phyloP scores from a whole-genome alignment of 2,113 vertebrate species.

The Oreochromis aureus region DNA sequence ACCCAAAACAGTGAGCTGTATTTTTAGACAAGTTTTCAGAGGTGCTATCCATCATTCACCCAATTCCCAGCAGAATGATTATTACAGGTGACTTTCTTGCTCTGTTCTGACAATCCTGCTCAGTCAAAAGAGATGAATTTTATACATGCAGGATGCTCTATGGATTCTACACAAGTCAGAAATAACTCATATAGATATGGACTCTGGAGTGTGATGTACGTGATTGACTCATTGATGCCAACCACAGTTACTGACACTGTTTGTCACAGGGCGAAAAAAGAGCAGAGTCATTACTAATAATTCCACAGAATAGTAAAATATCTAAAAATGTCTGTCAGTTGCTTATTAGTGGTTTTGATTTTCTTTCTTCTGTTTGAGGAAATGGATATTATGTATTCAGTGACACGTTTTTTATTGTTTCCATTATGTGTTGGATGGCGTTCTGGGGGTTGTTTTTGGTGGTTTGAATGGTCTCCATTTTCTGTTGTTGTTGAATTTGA shows the following conservation, averaged over 20 bases:
- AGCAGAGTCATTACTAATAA: neutral
- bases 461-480: neutral
- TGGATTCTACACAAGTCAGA: neutral
- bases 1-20: neutral
- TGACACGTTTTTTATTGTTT: neutral
- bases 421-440: neutral
- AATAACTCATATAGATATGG: neutral
- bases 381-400: neutral
- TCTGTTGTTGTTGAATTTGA: neutral
- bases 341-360: neutral
- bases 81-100: neutral
- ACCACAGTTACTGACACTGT: neutral
- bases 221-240: neutral
- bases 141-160: neutral
- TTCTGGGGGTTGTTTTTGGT: neutral
- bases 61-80: conserved; percentile 18
- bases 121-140: neutral
- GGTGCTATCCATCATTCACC: conserved; percentile 20
- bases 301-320: neutral
- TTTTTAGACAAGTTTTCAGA: neutral
- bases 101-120: neutral
- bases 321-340: neutral
- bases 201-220: neutral
- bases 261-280: neutral
- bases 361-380: neutral